A percentile compares a stretch with the other conserved stretches of the same genome.
Conservation (phyloP, 1,140 invertebrate genomes). For the Ips typographus region DNA sequence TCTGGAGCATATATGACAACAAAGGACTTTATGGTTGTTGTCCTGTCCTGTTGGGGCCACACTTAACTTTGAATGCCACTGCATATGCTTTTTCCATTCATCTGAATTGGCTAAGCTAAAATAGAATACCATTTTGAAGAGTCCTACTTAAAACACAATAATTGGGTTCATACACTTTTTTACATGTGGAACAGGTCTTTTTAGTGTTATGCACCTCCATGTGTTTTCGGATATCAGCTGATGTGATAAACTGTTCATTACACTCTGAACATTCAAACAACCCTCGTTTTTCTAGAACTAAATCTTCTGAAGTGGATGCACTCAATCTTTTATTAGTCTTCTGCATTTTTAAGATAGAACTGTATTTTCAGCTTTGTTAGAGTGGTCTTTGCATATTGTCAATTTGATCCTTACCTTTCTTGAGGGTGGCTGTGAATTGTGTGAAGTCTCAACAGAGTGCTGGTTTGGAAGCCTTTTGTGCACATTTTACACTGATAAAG, state of each 20-base stretch:
- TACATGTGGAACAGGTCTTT: no score
- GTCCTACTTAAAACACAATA: no score
- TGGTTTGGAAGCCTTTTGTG: conserved; percentile 19
- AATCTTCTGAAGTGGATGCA: no score
- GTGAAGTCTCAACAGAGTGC: conserved; percentile 16
- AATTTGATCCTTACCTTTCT: background rate
- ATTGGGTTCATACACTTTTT: no score
- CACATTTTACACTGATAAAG: conserved; percentile 24
- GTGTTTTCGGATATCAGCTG: conserved; percentile 11
- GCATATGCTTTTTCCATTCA: no score
- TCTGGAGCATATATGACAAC: conserved; percentile 44
- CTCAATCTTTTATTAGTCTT: no score
- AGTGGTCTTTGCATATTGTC: no score
- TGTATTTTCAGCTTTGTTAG: no score
- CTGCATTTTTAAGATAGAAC: no score
- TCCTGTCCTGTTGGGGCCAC: conserved; percentile 20
- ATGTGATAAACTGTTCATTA: conserved; percentile 16
- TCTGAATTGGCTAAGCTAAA: no score
- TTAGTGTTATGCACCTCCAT: background rate
- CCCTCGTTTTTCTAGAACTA: background rate
- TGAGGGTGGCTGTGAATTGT: background rate
- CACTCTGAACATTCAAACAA: conserved; percentile 22
- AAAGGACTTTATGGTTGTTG: conserved; percentile 29
- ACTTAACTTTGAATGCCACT: no score
- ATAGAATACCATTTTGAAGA: no score